Base-by-base conservation (phyloP, 1,140 invertebrate species). In the Caerostris extrusa region DNA sequence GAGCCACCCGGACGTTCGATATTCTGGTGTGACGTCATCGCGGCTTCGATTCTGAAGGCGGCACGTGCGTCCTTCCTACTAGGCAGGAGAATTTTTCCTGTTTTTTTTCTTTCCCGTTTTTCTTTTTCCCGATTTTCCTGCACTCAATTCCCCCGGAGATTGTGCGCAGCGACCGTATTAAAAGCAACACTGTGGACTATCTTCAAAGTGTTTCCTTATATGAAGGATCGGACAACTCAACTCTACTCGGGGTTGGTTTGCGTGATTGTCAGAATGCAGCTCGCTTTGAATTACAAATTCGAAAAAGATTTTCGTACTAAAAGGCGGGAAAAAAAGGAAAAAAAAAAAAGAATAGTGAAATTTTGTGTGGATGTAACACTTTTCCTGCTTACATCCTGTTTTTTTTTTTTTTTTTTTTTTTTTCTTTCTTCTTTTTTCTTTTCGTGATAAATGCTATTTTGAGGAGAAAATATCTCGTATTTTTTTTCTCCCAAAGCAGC, bases 91-190 rank as follows among this genome's bases (percentile, higher is more conserved):
- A 77, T 77, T 77, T 50, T 34, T 7, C 2, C 0, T 77, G 50
- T 53, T 77, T 69, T 19, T 69, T 69, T 69, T 2, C 34, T 71
- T 77, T 50, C 10, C 3, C 0, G 0, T 67, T 67, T 34, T 2
- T 34, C 6, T 67, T 77, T 77, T 77, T 50, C 71, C 71, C 71
- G 71, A 50, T 77, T 77, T 50, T 77, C 71, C 71, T 77, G 71
- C 71, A 77, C 71, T 77, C 50, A 5, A 77, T 77, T 77, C 71
- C 34, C 5, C 71, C 50, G 71, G 71, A 77, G 71, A 77, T 77
- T 77, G 71, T 77, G 71, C 71, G 71, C 71, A 77, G 71, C 71
- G 71, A 77, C 71, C 71, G 71, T 77, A 77, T 77, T 77, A 77
- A 77, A 77, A 77, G 71, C 71, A 77, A 77, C 71, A 77, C 71